Percentiles rank a stretch among this genome's conserved stretches.
Evolutionary conservation across 2,113 vertebrate genomes (phyloP).

Genomic region (Neopipo cinnamomea): DNA sequence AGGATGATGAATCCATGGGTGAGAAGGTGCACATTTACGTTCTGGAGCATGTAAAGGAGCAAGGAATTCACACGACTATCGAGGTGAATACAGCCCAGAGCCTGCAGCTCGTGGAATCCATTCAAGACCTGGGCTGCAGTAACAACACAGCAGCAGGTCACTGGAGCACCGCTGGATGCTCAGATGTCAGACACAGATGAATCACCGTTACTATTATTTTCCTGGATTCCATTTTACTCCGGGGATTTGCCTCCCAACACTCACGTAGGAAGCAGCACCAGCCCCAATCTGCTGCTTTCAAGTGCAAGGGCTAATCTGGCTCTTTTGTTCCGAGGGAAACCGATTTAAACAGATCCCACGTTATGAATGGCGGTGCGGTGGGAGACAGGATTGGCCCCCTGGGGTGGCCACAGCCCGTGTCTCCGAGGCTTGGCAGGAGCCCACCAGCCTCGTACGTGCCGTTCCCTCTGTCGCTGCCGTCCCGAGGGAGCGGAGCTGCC

Average conservation of each 20-base stretch:
- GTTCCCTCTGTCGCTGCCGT: constrained; percentile 24
- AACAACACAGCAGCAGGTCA: not conserved
- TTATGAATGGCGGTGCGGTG: not conserved
- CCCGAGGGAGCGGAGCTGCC: constrained; percentile 28
- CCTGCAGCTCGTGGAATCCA: not conserved
- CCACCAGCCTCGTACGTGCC: constrained; percentile 42
- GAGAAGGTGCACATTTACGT: not conserved
- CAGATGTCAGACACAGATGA: not conserved
- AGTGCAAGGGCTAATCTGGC: not conserved
- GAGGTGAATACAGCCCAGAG: not conserved
- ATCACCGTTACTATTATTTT: constrained; percentile 15
- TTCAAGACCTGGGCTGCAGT: rapidly evolving
- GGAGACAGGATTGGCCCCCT: not conserved
- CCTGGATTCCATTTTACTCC: constrained; percentile 12
- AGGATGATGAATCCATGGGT: not conserved
- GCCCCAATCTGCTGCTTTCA: not conserved
- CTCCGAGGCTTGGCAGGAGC: not conserved
- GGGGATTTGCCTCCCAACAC: not conserved
- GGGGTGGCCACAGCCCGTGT: not conserved
- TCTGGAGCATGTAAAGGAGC: not conserved
- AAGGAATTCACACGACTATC: not conserved
- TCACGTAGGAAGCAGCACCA: constrained; percentile 1
- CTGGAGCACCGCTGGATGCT: not conserved
- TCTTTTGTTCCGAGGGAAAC: constrained; percentile 10
- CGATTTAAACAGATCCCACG: not conserved